These are phyloP conservation scores for Cydia strobilella DNA, from an alignment of 1,140 invertebrate species.

Conservation along the genomic window DNA sequence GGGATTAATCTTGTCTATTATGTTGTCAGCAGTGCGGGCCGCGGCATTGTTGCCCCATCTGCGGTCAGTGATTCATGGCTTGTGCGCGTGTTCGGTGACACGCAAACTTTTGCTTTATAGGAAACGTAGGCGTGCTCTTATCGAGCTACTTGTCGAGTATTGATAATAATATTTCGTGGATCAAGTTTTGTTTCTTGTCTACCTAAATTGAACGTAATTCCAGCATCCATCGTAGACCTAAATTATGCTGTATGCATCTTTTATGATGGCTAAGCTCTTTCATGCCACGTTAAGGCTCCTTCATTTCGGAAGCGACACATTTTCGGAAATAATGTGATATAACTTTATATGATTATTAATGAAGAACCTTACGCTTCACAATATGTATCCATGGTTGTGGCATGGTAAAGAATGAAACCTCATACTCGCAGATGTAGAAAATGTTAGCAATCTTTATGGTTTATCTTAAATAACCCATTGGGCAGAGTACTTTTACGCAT, in stretches of 20 bases:
- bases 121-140: slow-evolving; percentile 10
- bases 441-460: too few species aligned
- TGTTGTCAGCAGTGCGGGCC: slow-evolving; percentile 14
- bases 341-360: background rate
- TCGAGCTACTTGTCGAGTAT: background rate
- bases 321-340: background rate
- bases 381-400: background rate
- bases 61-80: slow-evolving; percentile 26
- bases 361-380: background rate
- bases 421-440: background rate
- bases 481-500: background rate
- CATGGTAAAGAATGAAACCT: background rate
- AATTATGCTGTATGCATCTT: too few species aligned
- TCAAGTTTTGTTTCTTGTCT: background rate
- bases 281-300: too few species aligned
- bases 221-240: background rate
- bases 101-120: slow-evolving; percentile 4
- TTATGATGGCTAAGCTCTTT: too few species aligned
- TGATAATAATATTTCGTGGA: background rate
- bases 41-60: slow-evolving; percentile 13
- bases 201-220: background rate
- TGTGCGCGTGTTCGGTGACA: slow-evolving; percentile 6
- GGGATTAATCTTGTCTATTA: slow-evolving; percentile 30
- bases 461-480: background rate
- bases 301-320: background rate